Conservation (phyloP, 2,797 vertebrate genomes). For the Selene dorsalis region DNA sequence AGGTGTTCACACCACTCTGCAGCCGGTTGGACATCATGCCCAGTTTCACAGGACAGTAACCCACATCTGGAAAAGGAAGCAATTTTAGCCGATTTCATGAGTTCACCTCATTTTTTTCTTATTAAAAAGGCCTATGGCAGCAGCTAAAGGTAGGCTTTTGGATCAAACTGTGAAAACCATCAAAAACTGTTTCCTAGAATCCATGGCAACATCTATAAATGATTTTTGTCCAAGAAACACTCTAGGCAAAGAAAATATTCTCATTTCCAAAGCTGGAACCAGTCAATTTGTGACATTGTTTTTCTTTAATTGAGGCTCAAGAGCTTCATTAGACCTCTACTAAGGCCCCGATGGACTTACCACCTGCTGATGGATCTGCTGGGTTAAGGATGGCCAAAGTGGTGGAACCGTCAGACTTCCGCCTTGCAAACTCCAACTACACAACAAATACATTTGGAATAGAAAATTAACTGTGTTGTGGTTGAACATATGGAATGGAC, state of each 20-base stretch:
- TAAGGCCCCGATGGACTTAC: conserved; percentile 72
- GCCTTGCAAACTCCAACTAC: conserved; percentile 92
- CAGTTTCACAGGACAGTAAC: conserved; percentile 92
- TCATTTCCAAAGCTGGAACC: background rate
- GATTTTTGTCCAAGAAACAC: background rate
- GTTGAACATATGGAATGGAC: too few species aligned
- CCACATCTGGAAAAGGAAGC: conserved; percentile 83
- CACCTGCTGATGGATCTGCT: conserved; percentile 88
- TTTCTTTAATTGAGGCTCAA: background rate
- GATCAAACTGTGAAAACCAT: too few species aligned
- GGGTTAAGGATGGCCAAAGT: conserved; percentile 94
- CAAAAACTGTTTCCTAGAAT: background rate
- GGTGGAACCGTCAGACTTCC: conserved; percentile 93
- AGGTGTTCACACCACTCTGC: conserved; percentile 93
- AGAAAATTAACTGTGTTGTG: too few species aligned
- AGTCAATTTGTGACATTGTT: background rate
- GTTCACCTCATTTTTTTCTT: background rate
- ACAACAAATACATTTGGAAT: conserved; percentile 19
- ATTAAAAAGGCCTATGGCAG: background rate
- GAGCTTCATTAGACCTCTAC: background rate
- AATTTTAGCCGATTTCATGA: background rate
- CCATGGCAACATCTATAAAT: background rate
- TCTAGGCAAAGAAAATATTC: background rate
- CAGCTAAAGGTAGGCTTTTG: too few species aligned
- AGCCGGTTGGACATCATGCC: conserved; percentile 94